Base-by-base conservation (phyloP, 2,888 invertebrate species). In the Podabrus alpinus region DNA sequence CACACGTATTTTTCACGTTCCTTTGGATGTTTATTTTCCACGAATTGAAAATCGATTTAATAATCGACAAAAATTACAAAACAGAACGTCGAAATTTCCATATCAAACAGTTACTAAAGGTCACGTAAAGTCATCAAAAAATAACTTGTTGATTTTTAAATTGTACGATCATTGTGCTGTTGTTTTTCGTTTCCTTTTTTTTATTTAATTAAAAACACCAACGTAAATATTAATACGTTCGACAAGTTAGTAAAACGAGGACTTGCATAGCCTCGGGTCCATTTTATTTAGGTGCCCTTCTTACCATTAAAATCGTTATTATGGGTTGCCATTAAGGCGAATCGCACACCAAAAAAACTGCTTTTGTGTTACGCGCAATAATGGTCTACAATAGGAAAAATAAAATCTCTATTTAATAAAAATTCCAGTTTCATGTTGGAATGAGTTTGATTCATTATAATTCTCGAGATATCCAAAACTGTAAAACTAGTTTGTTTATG, bases 71-170 rank as follows among this genome's bases (percentile, higher is more conserved):
- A 21, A 17, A 66, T 15, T 25, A 25, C 13, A 29, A 64, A 71
- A 66, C 64, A 66, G 17, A 16, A 66, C 19, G 9, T 21, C 45
- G 17, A 71, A 71, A 71, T 71, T 67, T 71, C 71, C 71, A 71
- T 71, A 71, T 60, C 59, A 71, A 71, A 67, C 67, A 71, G 67
- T 66, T 59, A 19, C 45, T 25, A 71, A 71, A 71, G 71, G 71
- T 71, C 71, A 71, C 17, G 24, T 24, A 66, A 71, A 29, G 71
- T 71, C 71, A 66, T 60, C 71, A 16, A 67, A 71, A 60, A 45
- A 45, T 45, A 45, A 71, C 71, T 66, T 71, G 71, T 71, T 67
- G 71, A 16, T 71, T 66, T 17, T n/a, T 66, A 24, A 67, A 69
- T 69, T n/a, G 24, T 15, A 67, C 24, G 16, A 67, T 67, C 67